These are phyloP conservation scores for Cathartes aura DNA, from an alignment of 2,113 vertebrate species.

Conservation along the genomic window DNA sequence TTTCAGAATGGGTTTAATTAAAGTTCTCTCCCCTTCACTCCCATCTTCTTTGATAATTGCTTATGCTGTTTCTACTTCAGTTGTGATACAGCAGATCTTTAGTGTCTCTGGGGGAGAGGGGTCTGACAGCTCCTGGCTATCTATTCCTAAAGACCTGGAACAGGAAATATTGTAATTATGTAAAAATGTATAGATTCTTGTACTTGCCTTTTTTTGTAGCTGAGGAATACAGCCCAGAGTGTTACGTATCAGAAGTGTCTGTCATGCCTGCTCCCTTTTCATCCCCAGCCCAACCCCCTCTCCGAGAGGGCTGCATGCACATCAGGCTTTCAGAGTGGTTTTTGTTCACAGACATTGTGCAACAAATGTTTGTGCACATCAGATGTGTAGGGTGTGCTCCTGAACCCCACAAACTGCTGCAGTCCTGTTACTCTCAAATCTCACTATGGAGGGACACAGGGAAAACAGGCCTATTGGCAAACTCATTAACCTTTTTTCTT, in stretches of 20 bases:
- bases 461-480: neutral
- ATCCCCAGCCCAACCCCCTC: neutral
- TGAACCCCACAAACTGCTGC: neutral
- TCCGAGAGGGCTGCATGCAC: accelerated
- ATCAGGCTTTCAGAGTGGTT: neutral
- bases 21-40: neutral
- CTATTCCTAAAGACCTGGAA: neutral
- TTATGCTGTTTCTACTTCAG: neutral
- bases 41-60: neutral
- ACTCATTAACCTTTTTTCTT: neutral
- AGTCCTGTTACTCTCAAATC: neutral
- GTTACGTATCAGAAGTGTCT: neutral
- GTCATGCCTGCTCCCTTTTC: neutral
- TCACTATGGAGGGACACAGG: neutral
- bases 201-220: neutral
- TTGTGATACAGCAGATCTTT: neutral
- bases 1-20: neutral
- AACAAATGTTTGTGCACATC: neutral
- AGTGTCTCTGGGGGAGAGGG: neutral
- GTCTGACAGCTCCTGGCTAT: neutral
- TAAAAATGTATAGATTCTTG: neutral
- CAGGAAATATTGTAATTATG: neutral
- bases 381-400: neutral
- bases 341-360: neutral
- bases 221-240: neutral